These are phyloP conservation scores for Heterocephalus glaber DNA, from an alignment of 2,113 vertebrate genomes.

Conservation along the genomic window DNA sequence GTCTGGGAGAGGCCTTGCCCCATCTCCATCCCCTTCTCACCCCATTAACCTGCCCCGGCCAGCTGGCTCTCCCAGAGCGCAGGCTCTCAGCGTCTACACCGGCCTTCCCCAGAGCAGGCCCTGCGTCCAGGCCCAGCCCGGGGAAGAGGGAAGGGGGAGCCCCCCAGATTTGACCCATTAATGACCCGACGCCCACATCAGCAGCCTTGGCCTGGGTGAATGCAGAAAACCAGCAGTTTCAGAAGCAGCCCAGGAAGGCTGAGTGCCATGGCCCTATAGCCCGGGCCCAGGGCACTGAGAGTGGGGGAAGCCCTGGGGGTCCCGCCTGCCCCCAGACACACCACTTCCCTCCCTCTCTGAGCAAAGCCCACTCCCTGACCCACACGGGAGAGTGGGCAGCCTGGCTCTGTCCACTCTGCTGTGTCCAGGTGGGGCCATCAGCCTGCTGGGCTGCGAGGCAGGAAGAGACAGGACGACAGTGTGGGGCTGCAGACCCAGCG, in stretches of 20 bases:
- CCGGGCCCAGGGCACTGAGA: background rate
- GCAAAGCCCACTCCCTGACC: background rate
- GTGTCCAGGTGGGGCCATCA: too few relatives aligned
- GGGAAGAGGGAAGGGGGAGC: background rate
- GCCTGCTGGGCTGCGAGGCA: too few relatives aligned
- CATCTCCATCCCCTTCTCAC: too few relatives aligned
- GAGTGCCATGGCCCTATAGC: background rate
- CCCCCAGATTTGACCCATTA: background rate
- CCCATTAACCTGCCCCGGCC: background rate
- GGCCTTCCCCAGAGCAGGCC: background rate
- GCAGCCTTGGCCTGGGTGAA: background rate
- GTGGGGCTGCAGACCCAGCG: background rate
- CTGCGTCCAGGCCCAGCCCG: background rate
- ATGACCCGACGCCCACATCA: background rate
- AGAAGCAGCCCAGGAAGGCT: background rate
- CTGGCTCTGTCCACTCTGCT: background rate
- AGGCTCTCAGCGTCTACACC: rapidly evolving
- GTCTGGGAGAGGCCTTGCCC: background rate
- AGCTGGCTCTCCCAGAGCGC: too few relatives aligned
- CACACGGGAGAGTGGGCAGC: background rate
- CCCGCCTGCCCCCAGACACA: background rate
- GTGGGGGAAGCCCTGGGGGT: background rate
- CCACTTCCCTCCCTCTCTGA: background rate
- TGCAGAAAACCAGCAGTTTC: background rate
- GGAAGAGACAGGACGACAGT: too few relatives aligned